Evolutionary conservation across 1,140 invertebrate genomes (phyloP), one percentile per base, ranked within the genome.

Genomic region (Colletes gigas): DNA sequence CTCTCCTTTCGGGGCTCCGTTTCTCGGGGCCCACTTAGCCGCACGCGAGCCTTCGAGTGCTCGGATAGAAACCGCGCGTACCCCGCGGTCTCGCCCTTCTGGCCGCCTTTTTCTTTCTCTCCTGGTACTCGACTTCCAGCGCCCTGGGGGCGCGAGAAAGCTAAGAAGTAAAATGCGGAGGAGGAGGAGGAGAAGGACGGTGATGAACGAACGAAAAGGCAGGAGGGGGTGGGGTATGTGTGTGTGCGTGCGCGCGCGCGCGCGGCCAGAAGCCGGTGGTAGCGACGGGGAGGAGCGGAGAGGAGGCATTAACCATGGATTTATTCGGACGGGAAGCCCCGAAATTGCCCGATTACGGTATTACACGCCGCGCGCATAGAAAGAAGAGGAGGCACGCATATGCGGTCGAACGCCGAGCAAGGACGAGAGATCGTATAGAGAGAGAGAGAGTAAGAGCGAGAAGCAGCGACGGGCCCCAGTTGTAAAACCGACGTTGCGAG

Each of bases 291-390:
- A 78, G 55, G 65, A 63, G 39, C 47, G 41, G 63, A n/a, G 47
- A 47, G 59, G 65, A 57, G 63, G 89, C 88, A 92, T 93, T 92
- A 92, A 89, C 89, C 91, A 92, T 92, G 90, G 91, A 93, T 93
- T 93, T 93, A 92, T 93, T 92, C 91, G 90, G 85, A 83, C 78
- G 75, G 76, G 78, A 88, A 88, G 87, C 80, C 80, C 89, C 89
- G 83, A 93, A 93, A 93, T 93, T 93, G 91, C 90, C 86, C 91
- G 91, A 93, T 92, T 92, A 92, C 89, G 85, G 89, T 91, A 92
- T 92, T 91, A 90, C 91, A 89, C 88, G 87, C 84, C 81, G 81
- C 80, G 82, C 60, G 75, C 76, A 78, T 81, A 87, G 71, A 77
- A 77, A 84, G 79, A 84, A 76, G 21, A 68, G 77, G 59, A 63